These are phyloP conservation scores for Drosophila pruinosa DNA, from an alignment of 1,140 invertebrate species.

Conservation along the genomic window DNA sequence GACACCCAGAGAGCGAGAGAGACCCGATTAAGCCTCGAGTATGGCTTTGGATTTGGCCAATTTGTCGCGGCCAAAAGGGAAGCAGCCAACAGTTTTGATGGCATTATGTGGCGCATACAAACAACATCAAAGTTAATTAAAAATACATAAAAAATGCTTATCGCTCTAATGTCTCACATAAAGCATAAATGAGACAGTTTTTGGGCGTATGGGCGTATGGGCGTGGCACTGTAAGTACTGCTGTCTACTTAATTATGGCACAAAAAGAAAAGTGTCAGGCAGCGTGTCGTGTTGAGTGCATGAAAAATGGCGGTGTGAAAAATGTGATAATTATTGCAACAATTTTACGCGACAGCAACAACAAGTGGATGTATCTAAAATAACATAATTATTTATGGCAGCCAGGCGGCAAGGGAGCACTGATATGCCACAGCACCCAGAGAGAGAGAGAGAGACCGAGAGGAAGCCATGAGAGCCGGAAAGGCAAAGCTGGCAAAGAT, in stretches of 20 bases:
- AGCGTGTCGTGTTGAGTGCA: constrained; percentile 38
- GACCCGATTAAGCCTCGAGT: constrained; percentile 29
- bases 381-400: constrained; percentile 78
- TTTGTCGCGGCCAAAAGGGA: constrained; percentile 20
- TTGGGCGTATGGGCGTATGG: constrained; percentile 1
- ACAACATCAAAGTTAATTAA: constrained; percentile 74
- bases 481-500: constrained; percentile 6
- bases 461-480: constrained; percentile 51
- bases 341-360: constrained; percentile 39
- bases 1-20: not conserved
- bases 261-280: constrained; percentile 50
- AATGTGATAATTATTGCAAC: constrained; percentile 77
- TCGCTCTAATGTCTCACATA: constrained; percentile 42
- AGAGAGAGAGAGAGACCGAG: not conserved
- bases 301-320: constrained; percentile 74
- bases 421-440: not conserved
- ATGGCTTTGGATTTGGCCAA: constrained; percentile 54
- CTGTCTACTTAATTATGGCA: constrained; percentile 67
- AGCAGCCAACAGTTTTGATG: constrained; percentile 8
- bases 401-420: not conserved
- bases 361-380: constrained; percentile 53
- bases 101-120: constrained; percentile 32
- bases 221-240: constrained; percentile 25
- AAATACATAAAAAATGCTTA: constrained; percentile 71
- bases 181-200: constrained; percentile 28